Evolutionary conservation across 2,113 vertebrate genomes (phyloP), one percentile per base, ranked within the genome.

Genomic region (Campylorhamphus procurvoides): DNA sequence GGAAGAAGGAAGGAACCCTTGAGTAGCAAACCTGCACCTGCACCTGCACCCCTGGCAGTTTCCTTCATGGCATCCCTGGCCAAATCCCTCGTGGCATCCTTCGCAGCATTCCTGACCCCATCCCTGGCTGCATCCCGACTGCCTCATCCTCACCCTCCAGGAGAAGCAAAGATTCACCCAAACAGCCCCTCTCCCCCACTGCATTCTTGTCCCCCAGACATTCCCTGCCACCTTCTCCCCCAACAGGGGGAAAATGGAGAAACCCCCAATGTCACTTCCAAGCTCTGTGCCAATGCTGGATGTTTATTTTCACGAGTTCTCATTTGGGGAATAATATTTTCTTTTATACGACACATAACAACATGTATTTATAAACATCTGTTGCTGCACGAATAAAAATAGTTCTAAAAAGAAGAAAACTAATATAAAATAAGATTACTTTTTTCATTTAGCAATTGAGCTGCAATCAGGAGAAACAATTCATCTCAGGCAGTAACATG

Each of bases 201-300:
- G 22, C 31, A 1, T 11, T 28, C 27, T 1, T 2, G 13, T 50
- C 7, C 69, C 24, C 37, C 42, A 5, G 25, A 4, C 0, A 1
- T 2, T 6, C 31, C 10, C 59, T 29, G 42, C 28, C 60, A 3
- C 67, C 47, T 59, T 6, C 50, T 3, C 46, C 2, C 12, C 9
- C 3, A 20, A 2, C 2, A 7, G 40, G 29, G 33, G 66, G 37
- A 64, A 17, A 14, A 29, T 1, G 27, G 39, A 78, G 35, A 42
- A 76, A 8, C 17, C 25, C 5, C 44, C 37, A 10, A 0, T 1
- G 0, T 4, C 18, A 0, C 13, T 42, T 4, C 91, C 87, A 31
- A 62, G 11, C 72, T 8, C 35, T 4, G 9, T 24, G 2, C 18
- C 2, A 1, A 0, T 2, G 9, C 44, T 33, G 6, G 64, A 33